phyloP scores from a whole-genome alignment of 2,797 vertebrate species.

The Coendou prehensilis region DNA sequence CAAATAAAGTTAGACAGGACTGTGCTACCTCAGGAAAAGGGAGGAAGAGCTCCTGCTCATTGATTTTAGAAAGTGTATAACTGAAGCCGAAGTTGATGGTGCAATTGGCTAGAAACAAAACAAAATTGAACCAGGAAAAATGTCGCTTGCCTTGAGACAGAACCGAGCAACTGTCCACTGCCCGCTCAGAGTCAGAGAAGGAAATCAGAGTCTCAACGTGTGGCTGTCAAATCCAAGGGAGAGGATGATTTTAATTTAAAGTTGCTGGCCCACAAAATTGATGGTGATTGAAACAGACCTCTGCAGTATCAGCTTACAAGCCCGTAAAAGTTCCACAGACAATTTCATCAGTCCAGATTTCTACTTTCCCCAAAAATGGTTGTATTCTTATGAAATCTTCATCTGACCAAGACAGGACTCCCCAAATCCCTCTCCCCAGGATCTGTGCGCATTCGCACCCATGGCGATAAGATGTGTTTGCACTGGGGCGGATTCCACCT shows the following conservation, averaged over 20 bases:
- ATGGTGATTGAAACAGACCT: neutral
- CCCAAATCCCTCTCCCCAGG: neutral
- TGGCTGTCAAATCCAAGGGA: neutral
- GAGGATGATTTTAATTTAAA: neutral
- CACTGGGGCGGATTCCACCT: neutral
- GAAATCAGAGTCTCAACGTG: neutral
- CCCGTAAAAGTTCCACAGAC: neutral
- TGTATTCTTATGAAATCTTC: slow-evolving; percentile 2
- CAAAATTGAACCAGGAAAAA: neutral
- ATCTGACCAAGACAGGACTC: neutral
- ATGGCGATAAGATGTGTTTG: neutral
- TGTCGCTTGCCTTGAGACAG: neutral
- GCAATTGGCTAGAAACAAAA: neutral
- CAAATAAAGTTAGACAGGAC: slow-evolving; percentile 53
- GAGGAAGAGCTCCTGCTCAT: slow-evolving; percentile 15
- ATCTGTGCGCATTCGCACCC: neutral
- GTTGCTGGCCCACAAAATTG: neutral
- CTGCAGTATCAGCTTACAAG: neutral
- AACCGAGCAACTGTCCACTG: neutral
- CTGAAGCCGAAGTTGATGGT: neutral
- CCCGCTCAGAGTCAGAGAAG: neutral
- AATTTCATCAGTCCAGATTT: neutral
- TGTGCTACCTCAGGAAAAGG: slow-evolving; percentile 35
- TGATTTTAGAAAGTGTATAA: slow-evolving; percentile 69
- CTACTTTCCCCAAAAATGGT: neutral